Conservation (phyloP, 2,888 invertebrate species). For the Gastrophysa polygoni region DNA sequence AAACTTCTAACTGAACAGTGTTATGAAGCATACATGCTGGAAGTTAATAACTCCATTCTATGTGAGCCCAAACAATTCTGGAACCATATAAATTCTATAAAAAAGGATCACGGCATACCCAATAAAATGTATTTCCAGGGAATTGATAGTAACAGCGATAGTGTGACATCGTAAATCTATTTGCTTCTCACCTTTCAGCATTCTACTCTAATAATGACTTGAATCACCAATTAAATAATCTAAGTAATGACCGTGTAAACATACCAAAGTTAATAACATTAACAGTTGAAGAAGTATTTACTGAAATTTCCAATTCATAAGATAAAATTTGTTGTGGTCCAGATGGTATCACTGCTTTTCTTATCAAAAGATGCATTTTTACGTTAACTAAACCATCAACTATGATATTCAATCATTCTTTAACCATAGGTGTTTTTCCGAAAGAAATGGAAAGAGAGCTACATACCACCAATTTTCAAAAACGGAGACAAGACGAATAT, state of each 20-base stretch:
- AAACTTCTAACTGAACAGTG: not conserved
- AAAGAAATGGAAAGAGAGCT: constrained; percentile 4
- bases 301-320: constrained; percentile 9
- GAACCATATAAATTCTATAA: not conserved
- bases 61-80: not conserved
- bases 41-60: constrained; percentile 3
- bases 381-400: constrained; percentile 1
- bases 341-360: constrained; percentile 8
- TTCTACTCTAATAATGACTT: not conserved
- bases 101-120: constrained; percentile 1
- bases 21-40: not conserved
- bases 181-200: not conserved
- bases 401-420: constrained; percentile 3
- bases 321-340: constrained; percentile 3
- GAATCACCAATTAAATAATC: not conserved
- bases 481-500: constrained; percentile 8
- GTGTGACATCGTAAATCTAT: not conserved
- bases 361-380: constrained; percentile 10
- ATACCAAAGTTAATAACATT: not conserved
- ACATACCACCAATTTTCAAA: constrained; percentile 6
- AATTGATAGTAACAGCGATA: not conserved
- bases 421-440: not conserved
- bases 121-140: not conserved
- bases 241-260: not conserved
- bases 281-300: not conserved